Evolutionary conservation across 1,140 invertebrate genomes (phyloP).

Genomic region (Drosophila kepulauana): DNA sequence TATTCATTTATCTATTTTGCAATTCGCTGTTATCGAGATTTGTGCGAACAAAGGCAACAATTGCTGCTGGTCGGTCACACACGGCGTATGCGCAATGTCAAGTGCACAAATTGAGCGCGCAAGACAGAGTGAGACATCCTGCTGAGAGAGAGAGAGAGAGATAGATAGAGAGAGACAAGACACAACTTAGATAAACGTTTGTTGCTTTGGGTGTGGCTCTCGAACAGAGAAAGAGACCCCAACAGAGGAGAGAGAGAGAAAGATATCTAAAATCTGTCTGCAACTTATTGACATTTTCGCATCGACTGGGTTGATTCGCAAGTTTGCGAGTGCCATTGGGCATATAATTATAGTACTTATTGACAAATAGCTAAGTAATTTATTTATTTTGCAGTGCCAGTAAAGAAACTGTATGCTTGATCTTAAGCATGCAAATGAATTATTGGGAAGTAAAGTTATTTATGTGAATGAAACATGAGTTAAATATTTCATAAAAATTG

Average conservation of each 20-base stretch:
- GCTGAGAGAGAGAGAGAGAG: not conserved
- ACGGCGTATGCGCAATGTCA: conserved; percentile 75
- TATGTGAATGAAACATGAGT: too few relatives aligned
- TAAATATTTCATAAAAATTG: too few relatives aligned
- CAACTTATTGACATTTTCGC: conserved; percentile 76
- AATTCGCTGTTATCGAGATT: not conserved
- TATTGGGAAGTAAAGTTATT: too few relatives aligned
- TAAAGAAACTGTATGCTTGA: not conserved
- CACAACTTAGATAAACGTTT: conserved; percentile 22
- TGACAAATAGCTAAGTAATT: not conserved
- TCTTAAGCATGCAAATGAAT: not conserved
- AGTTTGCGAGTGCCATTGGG: conserved; percentile 12
- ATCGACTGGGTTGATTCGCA: conserved; percentile 31
- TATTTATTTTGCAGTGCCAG: not conserved
- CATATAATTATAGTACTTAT: not conserved
- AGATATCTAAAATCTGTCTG: conserved; percentile 68
- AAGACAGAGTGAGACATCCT: not conserved
- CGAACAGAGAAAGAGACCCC: not conserved
- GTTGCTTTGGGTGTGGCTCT: conserved; percentile 29
- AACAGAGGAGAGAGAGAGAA: conserved; percentile 34
- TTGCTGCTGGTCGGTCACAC: conserved; percentile 49
- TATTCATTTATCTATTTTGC: conserved; percentile 5
- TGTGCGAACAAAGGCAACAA: conserved; percentile 48
- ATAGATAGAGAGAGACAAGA: conserved; percentile 11
- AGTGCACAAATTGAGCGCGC: conserved; percentile 16